phyloP scores from a whole-genome alignment of 2,113 vertebrate genomes.

The Syngnathus scovelli region DNA sequence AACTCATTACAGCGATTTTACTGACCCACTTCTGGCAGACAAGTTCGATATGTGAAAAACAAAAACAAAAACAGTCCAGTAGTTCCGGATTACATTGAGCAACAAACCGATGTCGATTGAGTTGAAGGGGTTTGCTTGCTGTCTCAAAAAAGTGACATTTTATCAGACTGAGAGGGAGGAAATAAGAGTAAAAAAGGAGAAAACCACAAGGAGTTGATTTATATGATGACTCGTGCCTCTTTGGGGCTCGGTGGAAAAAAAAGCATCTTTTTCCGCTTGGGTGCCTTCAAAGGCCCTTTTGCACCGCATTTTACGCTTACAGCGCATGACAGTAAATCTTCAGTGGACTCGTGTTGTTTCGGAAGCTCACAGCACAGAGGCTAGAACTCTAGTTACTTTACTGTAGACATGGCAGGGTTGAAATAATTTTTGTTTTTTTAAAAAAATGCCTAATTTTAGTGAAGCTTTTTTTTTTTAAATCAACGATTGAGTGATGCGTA shows the following conservation, averaged over 20 bases:
- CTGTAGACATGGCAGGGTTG: no score
- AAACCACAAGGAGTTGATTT: constrained; percentile 27
- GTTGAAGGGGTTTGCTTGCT: no score
- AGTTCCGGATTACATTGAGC: not conserved
- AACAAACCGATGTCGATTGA: not conserved
- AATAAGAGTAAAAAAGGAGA: constrained; percentile 15
- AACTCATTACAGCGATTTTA: constrained; percentile 44
- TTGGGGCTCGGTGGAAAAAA: constrained; percentile 10
- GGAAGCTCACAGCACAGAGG: not conserved
- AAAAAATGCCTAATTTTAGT: no score
- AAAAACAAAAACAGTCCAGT: constrained; percentile 3
- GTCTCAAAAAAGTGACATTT: not conserved
- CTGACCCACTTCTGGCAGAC: constrained; percentile 49
- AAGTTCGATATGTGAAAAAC: not conserved
- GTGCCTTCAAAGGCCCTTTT: not conserved
- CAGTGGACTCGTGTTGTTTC: constrained; percentile 3
- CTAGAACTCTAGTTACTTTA: no score
- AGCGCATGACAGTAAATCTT: not conserved
- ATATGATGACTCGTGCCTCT: constrained; percentile 29
- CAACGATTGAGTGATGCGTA: no score
- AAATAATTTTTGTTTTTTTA: no score
- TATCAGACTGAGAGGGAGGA: constrained; percentile 25
- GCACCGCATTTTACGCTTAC: not conserved
- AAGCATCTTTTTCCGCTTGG: not conserved
- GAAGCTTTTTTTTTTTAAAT: no score